These are phyloP conservation scores for Corythoichthys haematopterus DNA, from an alignment of 2,113 vertebrate genomes.

Conservation along the genomic window DNA sequence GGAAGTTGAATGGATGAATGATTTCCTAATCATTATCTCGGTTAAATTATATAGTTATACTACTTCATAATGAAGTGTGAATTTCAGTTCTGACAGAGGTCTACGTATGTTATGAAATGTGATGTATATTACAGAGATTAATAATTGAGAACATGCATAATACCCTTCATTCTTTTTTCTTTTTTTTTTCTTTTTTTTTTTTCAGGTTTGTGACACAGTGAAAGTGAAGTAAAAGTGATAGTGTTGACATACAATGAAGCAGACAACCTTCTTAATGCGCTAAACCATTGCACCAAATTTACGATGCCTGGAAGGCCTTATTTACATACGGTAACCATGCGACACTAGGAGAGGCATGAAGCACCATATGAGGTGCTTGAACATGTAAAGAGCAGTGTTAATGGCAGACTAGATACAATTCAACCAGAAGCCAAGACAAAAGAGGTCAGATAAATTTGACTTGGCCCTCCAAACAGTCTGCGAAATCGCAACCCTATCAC, in stretches of 20 bases:
- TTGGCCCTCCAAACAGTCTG: conserved; percentile 58
- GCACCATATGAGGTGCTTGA: conserved; percentile 60
- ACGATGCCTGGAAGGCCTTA: conserved; percentile 53
- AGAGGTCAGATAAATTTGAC: conserved; percentile 55
- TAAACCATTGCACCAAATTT: conserved; percentile 31
- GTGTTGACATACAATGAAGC: conserved; percentile 9
- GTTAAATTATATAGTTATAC: background rate
- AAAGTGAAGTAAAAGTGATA: conserved; percentile 33
- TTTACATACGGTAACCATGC: conserved; percentile 62
- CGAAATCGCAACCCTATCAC: conserved; percentile 65
- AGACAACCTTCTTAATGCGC: conserved; percentile 15
- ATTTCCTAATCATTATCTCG: too few relatives aligned
- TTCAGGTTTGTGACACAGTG: background rate
- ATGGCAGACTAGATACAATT: conserved; percentile 69
- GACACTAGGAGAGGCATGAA: conserved; percentile 50
- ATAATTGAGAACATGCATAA: background rate
- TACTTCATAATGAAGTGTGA: background rate
- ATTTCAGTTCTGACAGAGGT: background rate
- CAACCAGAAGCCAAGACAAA: conserved; percentile 56
- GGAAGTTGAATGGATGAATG: too few relatives aligned
- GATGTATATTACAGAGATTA: background rate
- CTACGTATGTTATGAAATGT: background rate
- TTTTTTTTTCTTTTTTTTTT: background rate
- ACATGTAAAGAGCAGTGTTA: conserved; percentile 61
- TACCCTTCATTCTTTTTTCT: background rate